Percentiles rank a stretch among this genome's conserved stretches.
Evolutionary conservation across 2,113 vertebrate species (phyloP).

Genomic region (Oryzias melastigma): DNA sequence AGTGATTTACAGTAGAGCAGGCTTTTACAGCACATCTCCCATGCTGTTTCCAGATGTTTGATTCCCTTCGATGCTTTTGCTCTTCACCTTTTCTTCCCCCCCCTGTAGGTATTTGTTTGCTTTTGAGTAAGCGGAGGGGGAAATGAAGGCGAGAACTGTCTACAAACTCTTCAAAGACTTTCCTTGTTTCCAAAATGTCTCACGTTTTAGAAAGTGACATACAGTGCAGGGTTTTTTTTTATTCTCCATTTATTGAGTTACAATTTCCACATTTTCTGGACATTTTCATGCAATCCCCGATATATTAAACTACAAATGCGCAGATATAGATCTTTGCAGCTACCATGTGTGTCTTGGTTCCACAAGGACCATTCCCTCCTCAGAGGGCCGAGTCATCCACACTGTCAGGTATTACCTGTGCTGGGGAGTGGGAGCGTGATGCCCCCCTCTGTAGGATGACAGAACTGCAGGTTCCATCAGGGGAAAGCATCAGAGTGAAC

Average conservation of each 20-base stretch:
- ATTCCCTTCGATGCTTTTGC: constrained; percentile 42
- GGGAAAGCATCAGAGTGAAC: constrained; percentile 3
- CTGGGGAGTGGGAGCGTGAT: constrained; percentile 61
- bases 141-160: constrained; percentile 46
- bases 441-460: constrained; percentile 66
- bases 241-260: background rate
- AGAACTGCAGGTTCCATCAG: constrained; percentile 49
- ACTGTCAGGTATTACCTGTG: constrained; percentile 54
- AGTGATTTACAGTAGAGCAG: no score
- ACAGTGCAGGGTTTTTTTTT: constrained; percentile 17
- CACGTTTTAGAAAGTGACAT: constrained; percentile 34
- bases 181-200: constrained; percentile 60
- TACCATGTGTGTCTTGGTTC: constrained; percentile 85
- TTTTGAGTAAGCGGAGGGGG: constrained; percentile 46
- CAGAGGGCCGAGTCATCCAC: constrained; percentile 40
- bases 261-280: background rate
- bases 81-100: constrained; percentile 60
- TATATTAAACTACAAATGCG: constrained; percentile 20
- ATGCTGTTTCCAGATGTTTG: constrained; percentile 35
- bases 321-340: constrained; percentile 58
- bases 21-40: constrained; percentile 3
- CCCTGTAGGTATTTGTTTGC: constrained; percentile 67
- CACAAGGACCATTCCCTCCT: constrained; percentile 80
- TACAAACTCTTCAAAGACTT: constrained; percentile 58
- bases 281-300: background rate